Base-by-base conservation (phyloP, 2,888 invertebrate genomes). In the Cyaniris semiargus region DNA sequence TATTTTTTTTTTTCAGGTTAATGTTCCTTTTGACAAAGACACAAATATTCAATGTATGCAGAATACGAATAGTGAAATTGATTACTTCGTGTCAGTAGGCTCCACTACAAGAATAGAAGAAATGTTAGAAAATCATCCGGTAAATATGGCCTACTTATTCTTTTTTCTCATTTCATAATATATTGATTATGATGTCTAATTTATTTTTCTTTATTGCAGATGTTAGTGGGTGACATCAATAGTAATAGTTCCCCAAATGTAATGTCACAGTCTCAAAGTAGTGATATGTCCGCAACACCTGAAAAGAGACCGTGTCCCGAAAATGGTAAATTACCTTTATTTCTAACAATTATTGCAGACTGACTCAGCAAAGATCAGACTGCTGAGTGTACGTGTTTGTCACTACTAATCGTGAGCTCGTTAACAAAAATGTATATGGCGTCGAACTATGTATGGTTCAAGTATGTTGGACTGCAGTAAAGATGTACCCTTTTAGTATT, bases 71-170 rank as follows among this genome's bases (percentile, higher is more conserved):
- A 95, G 96, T 83, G 96, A 96, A 83, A 96, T 97, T 82, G 97
- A 97, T 87, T 97, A 97, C 86, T 96, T 97, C 80, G 97, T 97
- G 38, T 96, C 97, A 27, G 96, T 96, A 76, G 96, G 96, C 27
- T 92, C 94, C 15, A 93, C 93, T 71, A 92, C 90, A 77, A 89
- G 93, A 82, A 94, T 94, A 78, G 94, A 94, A 82, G 94, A 94
- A 81, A 92, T 94, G 91, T 83, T 94, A 83, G 93, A 94, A 86
- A 94, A 93, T 84, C 92, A 93, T 82, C 94, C 93, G 80, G 94
- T 94, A 78, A 83, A 90, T 89, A 81, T 78, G 10, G 3, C 10
- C 10, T 27, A 31, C 21, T 70, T 44, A 31, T 70, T n/a, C 38
- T 71, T 31, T 38, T 10, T 38, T 71, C 10, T 34, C 8, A 44